Base-by-base conservation (phyloP, 53 echinoderm and acorn worm genomes). In the Actinopyga echinites region DNA sequence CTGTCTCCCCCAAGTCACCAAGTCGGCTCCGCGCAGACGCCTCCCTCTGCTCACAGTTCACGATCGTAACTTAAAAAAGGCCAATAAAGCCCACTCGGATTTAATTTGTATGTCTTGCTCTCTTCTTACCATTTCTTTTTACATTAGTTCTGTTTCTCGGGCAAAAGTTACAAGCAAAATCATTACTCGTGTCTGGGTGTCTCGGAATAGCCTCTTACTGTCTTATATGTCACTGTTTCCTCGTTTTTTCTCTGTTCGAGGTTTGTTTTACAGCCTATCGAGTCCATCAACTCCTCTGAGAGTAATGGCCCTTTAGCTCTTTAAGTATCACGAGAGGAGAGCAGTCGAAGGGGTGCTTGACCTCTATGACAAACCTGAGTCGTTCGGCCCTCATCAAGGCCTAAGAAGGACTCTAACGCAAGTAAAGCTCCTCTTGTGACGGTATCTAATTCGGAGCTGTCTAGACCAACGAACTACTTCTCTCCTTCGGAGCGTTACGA, bases 191-290 rank as follows among this genome's bases (percentile, higher is more conserved):
- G 40, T 42, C 13, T 71, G 24, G 40, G 22, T 40, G 66, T 21
- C 32, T 66, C 36, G 30, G 40, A 25, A 23, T 42, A 40, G 24
- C 71, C 34, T 71, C 44, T 71, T 71, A 42, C 43, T 69, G 20
- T 69, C 40, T 69, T 40, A 24, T 69, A 42, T 38, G 38, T 30
- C 42, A 24, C 23, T 38, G 24, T 42, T 68, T 34, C 34, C 22
- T 68, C 31, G 28, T 63, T 63, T 38, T 68, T 34, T 34, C 32
- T 12, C 38, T 68, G 35, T 71, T 22, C 24, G 24, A 21, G 71
- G 71, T 71, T 71, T 71, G 26, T 42, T 71, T 71, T 71, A 71
- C 71, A 71, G 43, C 71, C 71, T 71, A 71, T 71, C 44, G 71
- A 71, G 71, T 71, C 71, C 71, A 71, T 40, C 40, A 19, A 40